A percentile compares a stretch with the other conserved stretches of the same genome.
phyloP scores from a whole-genome alignment of 2,113 vertebrate genomes.

The Coracopsis vasa region DNA sequence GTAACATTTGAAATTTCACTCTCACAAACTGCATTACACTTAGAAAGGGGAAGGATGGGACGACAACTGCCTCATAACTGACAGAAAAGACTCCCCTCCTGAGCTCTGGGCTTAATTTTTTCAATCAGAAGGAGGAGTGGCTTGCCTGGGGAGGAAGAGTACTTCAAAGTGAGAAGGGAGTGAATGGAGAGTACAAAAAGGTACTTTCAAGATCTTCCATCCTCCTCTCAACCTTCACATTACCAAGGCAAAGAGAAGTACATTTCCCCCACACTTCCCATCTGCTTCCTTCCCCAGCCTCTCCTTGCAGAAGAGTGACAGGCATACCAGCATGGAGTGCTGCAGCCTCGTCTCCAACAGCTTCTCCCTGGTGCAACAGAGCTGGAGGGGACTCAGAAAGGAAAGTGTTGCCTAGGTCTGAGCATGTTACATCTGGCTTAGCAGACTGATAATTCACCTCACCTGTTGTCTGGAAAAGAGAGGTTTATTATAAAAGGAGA shows the following conservation, averaged over 20 bases:
- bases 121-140: not conserved
- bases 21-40: not conserved
- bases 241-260: not conserved
- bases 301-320: not conserved
- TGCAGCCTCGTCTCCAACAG: not conserved
- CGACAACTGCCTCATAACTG: not conserved
- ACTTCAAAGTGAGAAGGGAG: not conserved
- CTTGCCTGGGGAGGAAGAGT: not conserved
- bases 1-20: not conserved
- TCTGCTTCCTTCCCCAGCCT: not conserved
- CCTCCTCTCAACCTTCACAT: not conserved
- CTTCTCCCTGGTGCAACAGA: not conserved
- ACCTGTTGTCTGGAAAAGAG: not conserved
- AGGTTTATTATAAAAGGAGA: not conserved
- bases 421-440: not conserved
- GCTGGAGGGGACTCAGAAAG: not conserved
- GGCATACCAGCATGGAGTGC: not conserved
- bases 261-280: not conserved
- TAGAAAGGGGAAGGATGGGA: not conserved
- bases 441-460: not conserved
- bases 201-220: not conserved
- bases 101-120: not conserved
- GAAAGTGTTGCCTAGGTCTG: not conserved
- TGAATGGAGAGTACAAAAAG: not conserved
- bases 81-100: not conserved